Conservation (phyloP, 2,113 vertebrate genomes). For the Galbula dea region DNA sequence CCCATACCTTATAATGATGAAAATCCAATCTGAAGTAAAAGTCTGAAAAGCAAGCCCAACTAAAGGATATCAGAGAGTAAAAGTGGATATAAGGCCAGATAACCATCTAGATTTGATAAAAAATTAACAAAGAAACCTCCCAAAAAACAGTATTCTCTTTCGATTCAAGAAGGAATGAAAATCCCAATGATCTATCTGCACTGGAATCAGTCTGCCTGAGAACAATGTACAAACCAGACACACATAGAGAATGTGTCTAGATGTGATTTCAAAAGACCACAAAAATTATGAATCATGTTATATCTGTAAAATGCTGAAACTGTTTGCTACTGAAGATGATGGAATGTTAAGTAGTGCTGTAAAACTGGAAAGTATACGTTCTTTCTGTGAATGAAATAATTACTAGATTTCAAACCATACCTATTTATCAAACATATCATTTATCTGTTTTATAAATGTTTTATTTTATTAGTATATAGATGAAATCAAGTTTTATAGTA, state of each 20-base stretch:
- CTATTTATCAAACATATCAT: not conserved
- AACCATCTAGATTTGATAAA: not conserved
- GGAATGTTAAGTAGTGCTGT: not conserved
- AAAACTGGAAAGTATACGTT: not conserved
- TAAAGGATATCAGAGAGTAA: not conserved
- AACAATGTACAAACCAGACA: not conserved
- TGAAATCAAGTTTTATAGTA: not conserved
- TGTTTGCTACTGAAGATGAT: not conserved
- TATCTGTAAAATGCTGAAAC: not conserved
- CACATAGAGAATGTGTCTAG: not conserved
- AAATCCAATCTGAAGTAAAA: not conserved
- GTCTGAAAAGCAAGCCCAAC: not conserved
- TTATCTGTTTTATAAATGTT: too few relatives aligned
- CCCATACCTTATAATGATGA: not conserved
- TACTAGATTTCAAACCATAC: not conserved
- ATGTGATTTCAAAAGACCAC: not conserved
- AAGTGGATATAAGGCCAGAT: not conserved
- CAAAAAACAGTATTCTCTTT: too few relatives aligned
- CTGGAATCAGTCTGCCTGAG: not conserved
- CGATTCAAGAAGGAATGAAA: not conserved
- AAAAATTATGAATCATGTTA: not conserved
- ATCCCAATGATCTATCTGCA: not conserved
- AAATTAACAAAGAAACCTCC: not conserved
- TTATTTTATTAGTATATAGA: not conserved
- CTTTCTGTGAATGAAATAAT: not conserved